These are phyloP conservation scores for Deilephila porcellus DNA, from an alignment of 2,888 invertebrate species.

Conservation along the genomic window DNA sequence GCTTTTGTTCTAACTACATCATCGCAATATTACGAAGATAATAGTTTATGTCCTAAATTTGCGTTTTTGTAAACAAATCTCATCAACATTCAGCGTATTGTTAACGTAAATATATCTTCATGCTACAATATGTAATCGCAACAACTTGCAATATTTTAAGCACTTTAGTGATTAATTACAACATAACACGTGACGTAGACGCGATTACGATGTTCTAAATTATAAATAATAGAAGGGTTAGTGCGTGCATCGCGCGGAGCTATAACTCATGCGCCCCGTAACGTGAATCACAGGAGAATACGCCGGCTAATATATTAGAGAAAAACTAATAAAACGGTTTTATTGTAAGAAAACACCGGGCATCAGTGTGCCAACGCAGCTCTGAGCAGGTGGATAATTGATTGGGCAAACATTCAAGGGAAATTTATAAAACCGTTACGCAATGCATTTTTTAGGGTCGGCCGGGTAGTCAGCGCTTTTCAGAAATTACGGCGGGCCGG, in stretches of 20 bases:
- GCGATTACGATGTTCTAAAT: not conserved
- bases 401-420: conserved; percentile 74
- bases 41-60: no score
- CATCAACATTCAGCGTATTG: no score
- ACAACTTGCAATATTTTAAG: no score
- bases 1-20: no score
- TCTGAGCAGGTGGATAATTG: conserved; percentile 77
- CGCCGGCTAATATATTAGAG: conserved; percentile 14
- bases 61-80: no score
- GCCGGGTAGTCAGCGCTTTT: conserved; percentile 80
- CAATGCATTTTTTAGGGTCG: conserved; percentile 85
- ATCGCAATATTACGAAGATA: no score
- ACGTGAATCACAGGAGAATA: conserved; percentile 19
- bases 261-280: not conserved
- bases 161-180: not conserved
- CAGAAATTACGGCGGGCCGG: conserved; percentile 77
- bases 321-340: conserved; percentile 18
- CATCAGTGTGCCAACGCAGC: not conserved
- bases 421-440: conserved; percentile 82
- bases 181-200: not conserved
- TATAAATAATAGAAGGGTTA: not conserved
- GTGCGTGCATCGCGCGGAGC: not conserved
- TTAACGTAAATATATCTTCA: no score
- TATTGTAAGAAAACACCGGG: conserved; percentile 18
- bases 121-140: no score